Percentiles rank a stretch among this genome's conserved stretches.
Evolutionary conservation across 1,140 invertebrate species (phyloP).

Genomic region (Helicoverpa zea): DNA sequence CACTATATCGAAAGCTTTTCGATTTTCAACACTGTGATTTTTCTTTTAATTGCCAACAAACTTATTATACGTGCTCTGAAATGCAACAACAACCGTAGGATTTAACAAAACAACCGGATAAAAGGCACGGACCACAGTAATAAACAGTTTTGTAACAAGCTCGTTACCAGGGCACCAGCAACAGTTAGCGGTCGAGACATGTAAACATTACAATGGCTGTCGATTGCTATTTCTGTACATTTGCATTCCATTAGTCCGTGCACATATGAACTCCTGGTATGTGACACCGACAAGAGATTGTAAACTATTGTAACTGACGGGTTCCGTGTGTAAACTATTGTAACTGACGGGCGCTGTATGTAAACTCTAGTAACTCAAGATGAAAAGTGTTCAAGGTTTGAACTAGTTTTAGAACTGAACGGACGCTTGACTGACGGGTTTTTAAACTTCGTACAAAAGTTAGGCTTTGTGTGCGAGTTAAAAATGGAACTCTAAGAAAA

Average conservation of each 20-base stretch:
- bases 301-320: slow-evolving; percentile 11
- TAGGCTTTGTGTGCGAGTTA: neutral
- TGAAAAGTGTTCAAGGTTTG: slow-evolving; percentile 9
- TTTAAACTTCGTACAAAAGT: slow-evolving; percentile 18
- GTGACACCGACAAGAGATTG: slow-evolving; percentile 4
- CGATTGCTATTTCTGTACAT: slow-evolving; percentile 37
- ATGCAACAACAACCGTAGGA: no score
- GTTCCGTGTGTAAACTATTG: no score
- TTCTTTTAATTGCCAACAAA: no score
- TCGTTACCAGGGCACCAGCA: slow-evolving; percentile 20
- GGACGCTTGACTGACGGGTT: slow-evolving; percentile 6
- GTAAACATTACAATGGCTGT: slow-evolving; percentile 27
- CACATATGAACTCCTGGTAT: neutral
- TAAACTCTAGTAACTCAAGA: neutral
- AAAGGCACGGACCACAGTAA: neutral
- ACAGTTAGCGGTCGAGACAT: slow-evolving; percentile 19
- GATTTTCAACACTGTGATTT: neutral
- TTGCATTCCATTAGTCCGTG: slow-evolving; percentile 26
- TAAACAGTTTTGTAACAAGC: neutral
- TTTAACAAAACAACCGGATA: no score
- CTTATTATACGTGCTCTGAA: no score
- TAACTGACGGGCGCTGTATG: neutral
- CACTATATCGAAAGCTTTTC: neutral
- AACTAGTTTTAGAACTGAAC: slow-evolving; percentile 7
- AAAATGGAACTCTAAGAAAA: neutral